phyloP scores from a whole-genome alignment of 92 coral and sea anemone species.

The Hydrozoanthus gracilis region DNA sequence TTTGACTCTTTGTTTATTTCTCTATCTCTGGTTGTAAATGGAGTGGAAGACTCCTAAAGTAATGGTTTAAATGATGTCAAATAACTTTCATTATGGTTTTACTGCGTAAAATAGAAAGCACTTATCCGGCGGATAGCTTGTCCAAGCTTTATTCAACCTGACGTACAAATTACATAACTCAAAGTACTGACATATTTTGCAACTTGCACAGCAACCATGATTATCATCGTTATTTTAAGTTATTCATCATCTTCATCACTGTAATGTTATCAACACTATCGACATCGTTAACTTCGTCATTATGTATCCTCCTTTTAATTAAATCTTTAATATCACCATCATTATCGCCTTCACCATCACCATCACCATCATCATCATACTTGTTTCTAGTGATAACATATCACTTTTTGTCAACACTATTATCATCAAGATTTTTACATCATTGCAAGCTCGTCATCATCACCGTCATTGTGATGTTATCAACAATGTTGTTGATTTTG shows the following conservation, averaged over 20 bases:
- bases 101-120: no score
- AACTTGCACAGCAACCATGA: no score
- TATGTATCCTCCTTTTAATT: background rate
- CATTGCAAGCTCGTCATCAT: background rate
- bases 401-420: background rate
- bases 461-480: background rate
- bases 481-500: background rate
- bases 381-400: background rate
- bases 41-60: no score
- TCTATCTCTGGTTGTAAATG: no score
- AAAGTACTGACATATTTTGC: no score
- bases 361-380: background rate
- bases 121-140: no score
- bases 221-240: background rate
- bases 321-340: background rate
- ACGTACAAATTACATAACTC: no score
- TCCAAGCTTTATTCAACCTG: no score
- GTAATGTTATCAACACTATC: background rate
- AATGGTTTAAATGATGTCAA: no score
- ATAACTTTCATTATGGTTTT: no score
- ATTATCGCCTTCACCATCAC: background rate
- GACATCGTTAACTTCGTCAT: background rate
- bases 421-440: background rate
- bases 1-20: no score
- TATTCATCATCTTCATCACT: background rate